A percentile compares a stretch with the other conserved stretches of the same genome.
Evolutionary conservation across 1,140 invertebrate species (phyloP).

Genomic region (Leptinotarsa texana): DNA sequence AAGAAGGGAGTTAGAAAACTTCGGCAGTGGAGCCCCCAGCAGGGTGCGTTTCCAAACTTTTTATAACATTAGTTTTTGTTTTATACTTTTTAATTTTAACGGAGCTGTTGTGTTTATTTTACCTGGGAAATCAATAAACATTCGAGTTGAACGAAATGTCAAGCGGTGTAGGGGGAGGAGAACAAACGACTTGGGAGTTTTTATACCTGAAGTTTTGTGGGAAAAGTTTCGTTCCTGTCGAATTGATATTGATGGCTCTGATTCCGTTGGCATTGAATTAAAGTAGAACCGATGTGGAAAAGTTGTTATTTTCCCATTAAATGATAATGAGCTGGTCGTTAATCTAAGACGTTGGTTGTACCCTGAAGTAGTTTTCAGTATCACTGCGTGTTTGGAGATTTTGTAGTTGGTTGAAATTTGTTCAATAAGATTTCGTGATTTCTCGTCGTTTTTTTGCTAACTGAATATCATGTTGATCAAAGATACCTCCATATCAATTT

Average conservation of each 20-base stretch:
- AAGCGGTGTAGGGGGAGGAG: neutral
- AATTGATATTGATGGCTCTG: neutral
- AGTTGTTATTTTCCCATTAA: too few species aligned
- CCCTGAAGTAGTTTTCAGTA: too few species aligned
- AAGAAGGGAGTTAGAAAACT: slow-evolving; percentile 6
- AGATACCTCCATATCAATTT: too few species aligned
- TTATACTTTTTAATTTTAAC: slow-evolving; percentile 11
- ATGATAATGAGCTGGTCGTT: too few species aligned
- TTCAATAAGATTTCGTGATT: too few species aligned
- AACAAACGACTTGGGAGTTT: neutral
- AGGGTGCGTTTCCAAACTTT: slow-evolving; percentile 10
- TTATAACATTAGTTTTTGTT: slow-evolving; percentile 19
- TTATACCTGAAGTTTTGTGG: neutral
- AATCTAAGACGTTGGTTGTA: too few species aligned
- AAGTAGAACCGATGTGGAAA: neutral
- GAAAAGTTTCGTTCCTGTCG: neutral
- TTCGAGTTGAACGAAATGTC: neutral
- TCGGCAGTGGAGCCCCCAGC: slow-evolving; percentile 1
- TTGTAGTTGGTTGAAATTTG: too few species aligned
- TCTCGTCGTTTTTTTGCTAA: too few species aligned
- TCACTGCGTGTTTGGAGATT: too few species aligned
- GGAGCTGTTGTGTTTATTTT: slow-evolving; percentile 10
- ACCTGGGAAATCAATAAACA: slow-evolving; percentile 12
- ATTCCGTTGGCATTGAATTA: neutral
- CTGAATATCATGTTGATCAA: too few species aligned